Evolutionary conservation across 2,113 vertebrate species (phyloP).

Genomic region (Rhombomys opimus): DNA sequence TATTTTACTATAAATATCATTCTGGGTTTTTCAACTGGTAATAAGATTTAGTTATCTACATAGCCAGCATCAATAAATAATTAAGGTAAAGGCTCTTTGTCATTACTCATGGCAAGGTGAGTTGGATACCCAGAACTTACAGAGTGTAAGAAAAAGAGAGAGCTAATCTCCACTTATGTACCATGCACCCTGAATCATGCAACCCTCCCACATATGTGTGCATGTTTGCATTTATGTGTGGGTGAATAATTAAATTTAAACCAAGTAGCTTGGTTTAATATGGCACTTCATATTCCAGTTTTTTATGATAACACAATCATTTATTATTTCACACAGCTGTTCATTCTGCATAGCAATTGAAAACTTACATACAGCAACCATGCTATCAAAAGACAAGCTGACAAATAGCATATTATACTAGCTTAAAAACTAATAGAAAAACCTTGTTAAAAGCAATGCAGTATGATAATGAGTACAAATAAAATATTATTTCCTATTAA

Average conservation of each 20-base stretch:
- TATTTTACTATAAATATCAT: constrained; percentile 14
- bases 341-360: constrained; percentile 59
- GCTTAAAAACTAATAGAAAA: neutral
- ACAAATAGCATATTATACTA: constrained; percentile 43
- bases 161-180: neutral
- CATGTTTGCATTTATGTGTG: neutral
- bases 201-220: neutral
- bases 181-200: neutral
- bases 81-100: too few relatives aligned
- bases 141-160: neutral
- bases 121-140: neutral
- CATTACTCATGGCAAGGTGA: neutral
- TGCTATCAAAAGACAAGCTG: constrained; percentile 46
- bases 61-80: neutral
- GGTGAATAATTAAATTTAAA: neutral
- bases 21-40: neutral
- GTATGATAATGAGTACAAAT: constrained; percentile 5
- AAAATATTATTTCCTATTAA: neutral
- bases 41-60: neutral
- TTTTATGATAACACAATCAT: constrained; percentile 52
- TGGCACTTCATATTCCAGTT: constrained; percentile 33
- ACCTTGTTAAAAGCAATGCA: neutral
- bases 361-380: constrained; percentile 52
- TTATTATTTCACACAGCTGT: constrained; percentile 68
- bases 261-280: neutral